Base-by-base conservation (phyloP, 2,888 invertebrate genomes). In the Nebria salina region DNA sequence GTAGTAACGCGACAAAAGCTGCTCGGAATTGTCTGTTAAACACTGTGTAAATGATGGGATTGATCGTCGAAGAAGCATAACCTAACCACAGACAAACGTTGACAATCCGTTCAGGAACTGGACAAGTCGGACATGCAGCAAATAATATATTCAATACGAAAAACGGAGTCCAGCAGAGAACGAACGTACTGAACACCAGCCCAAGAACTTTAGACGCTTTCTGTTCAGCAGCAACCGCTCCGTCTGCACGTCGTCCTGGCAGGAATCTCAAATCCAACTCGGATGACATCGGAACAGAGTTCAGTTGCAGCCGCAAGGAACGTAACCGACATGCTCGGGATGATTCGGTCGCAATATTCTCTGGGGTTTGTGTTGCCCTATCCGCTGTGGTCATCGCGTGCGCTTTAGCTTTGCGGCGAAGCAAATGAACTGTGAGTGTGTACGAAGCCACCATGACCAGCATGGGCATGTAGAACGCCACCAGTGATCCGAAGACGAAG, bases 381-480 rank as follows among this genome's bases (percentile, higher is more conserved):
- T 95, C 93, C 83, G 91, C 90, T 8, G 91, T 91, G 76, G 89
- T 82, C 25, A 78, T 77, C n/a, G 82, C 82, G 70, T 72, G 83
- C 65, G 82, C 83, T 54, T 54, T 43, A 11, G 80, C 80, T 65
- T 80, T 80, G 3, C 75, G 64, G 34, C 80, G 26, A 54, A 80
- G 72, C 13, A 80, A 34, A 65, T 80, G 70, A n/a, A 73, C 96
- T 0, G 98, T 98, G 82, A 97, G 90, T 0, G 95, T 94, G 87
- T 97, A 98, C 0, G 97, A 96, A 81, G 96, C 93, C 83, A 97
- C 95, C 98, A 98, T 98, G 85, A 96, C 96, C 84, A 97, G 91
- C 94, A 98, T 96, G 5, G 98, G 98, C 84, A 98, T 95, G 91
- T 98, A 97, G 90, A 98, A 98, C 64, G 98, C 96, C 81, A 97